Base-by-base conservation (phyloP, 64 coral and sea anemone species). In the Pocillopora verrucosa region DNA sequence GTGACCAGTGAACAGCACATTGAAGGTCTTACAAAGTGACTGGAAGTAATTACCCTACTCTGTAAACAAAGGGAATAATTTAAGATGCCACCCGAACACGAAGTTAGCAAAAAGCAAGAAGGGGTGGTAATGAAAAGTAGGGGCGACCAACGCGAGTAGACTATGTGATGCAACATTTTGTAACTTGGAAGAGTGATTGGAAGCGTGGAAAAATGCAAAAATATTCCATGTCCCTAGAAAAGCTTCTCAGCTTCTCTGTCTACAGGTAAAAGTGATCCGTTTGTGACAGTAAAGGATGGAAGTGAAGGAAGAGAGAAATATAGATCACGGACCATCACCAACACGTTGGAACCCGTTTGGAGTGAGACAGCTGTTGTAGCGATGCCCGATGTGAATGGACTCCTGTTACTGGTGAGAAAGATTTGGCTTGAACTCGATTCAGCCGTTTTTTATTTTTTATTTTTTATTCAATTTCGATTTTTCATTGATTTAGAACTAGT, bases 221-320 rank as follows among this genome's bases (percentile, higher is more conserved):
- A 51, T 3, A 22, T 65, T 59, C 60, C 5, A 59, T 90, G 2
- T 13, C 64, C 12, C 16, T 2, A 20, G 10, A 17, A 22, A 22
- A 10, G 22, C 10, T 75, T 12, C 35, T 36, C 4, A 58, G 5
- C 34, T 7, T 17, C 16, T 1, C 36, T 36, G 83, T 19, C 87
- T 59, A 2, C 57, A 94, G 92, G 92, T 61, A 94, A 94, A 87
- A 94, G 92, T 45, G 92, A 94, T 61, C 92, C 92, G 7, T 94
- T 94, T 59, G 92, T 94, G 11, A 94, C 88, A 58, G 62, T 94
- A 35, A 83, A 83, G 16, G 69, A 75, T 11, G 92, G 88, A 1
- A 79, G 79, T 16, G 88, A 94, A 72, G 58, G 76, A 59, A 59
- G 45, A 17, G 92, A 90, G 82, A 94, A 90, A 72, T 94, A 86